Evolutionary conservation across 2,113 vertebrate genomes (phyloP), one percentile per base, ranked within the genome.

Genomic region (Halcyon senegalensis): DNA sequence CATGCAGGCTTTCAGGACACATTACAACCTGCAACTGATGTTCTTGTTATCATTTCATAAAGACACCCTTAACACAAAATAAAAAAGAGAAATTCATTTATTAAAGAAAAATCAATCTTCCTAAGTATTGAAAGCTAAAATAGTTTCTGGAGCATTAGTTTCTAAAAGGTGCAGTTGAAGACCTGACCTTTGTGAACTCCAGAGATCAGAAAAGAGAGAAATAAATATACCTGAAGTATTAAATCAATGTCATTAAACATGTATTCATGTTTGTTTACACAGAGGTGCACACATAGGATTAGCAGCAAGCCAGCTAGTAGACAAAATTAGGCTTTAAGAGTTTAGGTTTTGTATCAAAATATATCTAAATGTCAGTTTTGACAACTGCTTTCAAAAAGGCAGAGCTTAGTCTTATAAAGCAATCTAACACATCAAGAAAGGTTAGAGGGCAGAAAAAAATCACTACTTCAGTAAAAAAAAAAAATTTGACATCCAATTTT

Each of bases 401-500:
- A 98, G 95, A 98, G 94, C 97, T 98, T 98, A 99, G 98, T 98
- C 98, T 99, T 99, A 99, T 99, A 99, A 99, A 99, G 98, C 98
- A 98, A 98, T 98, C 98, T 98, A 98, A 98, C 98, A 97, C 98
- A 98, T 99, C 98, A 98, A 94, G 97, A 98, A 98, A 99, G 98
- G 98, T 98, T 98, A 98, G 98, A 98, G 98, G 98, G 97, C 98
- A 98, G 93, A 93, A 97, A 98, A 97, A 99, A 99, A 99, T 99
- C 98, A 98, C 98, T 98, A 98, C 96, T 98, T 96, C 95, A 91
- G 96, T 98, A 98, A 98, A 93, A 98, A 98, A 93, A 95, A 96
- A 98, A 99, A 98, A 95, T 85, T 98, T 99, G 99, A 99, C 99
- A 99, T 99, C 99, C 99, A 99, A 99, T 99, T 99, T 99, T 99